Evolutionary conservation across 2,888 invertebrate species (phyloP).

Genomic region (Heteromyza rotundicornis): DNA sequence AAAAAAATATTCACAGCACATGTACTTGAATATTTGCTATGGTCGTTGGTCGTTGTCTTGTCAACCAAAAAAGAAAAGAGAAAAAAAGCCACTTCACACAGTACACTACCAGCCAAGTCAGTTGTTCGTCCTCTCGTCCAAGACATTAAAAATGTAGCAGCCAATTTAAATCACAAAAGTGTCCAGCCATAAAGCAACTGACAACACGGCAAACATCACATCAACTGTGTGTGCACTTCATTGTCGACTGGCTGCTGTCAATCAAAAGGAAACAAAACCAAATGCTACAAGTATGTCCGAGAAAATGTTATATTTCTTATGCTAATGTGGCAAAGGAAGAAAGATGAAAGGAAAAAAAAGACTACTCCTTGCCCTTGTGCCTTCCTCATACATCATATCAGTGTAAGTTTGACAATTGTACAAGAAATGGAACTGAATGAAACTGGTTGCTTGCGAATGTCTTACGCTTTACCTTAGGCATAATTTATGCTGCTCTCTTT

Average conservation of each 20-base stretch:
- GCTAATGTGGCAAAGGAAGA: no score
- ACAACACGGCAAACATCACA: conserved; percentile 36
- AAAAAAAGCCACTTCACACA: no score
- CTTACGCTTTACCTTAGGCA: not conserved
- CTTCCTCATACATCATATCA: no score
- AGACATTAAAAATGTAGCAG: conserved; percentile 22
- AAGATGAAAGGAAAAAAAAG: no score
- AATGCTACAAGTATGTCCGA: not conserved
- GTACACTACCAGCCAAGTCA: no score
- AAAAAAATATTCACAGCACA: not conserved
- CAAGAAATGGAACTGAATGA: not conserved
- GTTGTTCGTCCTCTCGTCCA: not conserved
- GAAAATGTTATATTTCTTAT: no score
- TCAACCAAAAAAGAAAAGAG: not conserved
- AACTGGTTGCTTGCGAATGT: not conserved
- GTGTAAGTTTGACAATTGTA: not conserved
- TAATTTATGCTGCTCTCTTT: not conserved
- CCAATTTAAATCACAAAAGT: conserved; percentile 54
- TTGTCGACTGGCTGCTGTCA: not conserved
- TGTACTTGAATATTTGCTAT: not conserved
- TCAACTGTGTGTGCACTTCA: not conserved
- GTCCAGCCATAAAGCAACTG: conserved; percentile 43
- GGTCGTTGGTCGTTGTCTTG: not conserved
- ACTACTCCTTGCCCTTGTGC: no score
- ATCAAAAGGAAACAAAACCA: not conserved